Evolutionary conservation across 1,140 invertebrate species (phyloP).

Genomic region (Oppia nitens): DNA sequence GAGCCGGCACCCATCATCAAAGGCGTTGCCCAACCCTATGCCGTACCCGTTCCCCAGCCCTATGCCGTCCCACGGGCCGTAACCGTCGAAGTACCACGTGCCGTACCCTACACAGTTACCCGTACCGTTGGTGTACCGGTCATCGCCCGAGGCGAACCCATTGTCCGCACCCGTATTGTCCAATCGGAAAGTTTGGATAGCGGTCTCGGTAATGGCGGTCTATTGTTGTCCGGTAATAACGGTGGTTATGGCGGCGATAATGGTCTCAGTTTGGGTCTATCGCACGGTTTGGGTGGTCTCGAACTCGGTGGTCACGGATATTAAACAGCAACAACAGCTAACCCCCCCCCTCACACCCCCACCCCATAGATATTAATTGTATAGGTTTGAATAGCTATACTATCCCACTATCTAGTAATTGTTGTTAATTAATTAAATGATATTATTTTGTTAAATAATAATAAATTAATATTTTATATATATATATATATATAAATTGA

Average conservation of each 20-base stretch:
- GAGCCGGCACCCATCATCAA: constrained; percentile 6
- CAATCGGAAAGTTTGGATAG: constrained; percentile 3
- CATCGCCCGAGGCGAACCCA: constrained; percentile 11
- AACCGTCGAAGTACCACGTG: constrained; percentile 4
- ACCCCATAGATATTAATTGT: no score
- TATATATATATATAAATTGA: no score
- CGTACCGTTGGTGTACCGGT: constrained; percentile 8
- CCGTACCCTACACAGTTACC: constrained; percentile 10
- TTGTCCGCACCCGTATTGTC: constrained; percentile 11
- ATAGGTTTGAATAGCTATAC: no score
- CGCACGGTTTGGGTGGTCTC: not conserved
- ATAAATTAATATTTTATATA: no score
- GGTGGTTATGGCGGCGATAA: not conserved
- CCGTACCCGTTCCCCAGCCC: constrained; percentile 6
- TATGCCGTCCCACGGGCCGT: constrained; percentile 12
- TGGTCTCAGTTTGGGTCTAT: not conserved
- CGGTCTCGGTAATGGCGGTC: constrained; percentile 3
- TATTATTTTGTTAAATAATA: no score
- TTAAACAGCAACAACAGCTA: no score
- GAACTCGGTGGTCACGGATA: not conserved
- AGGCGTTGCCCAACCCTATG: constrained; percentile 9
- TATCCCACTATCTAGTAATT: no score
- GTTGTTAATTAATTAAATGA: no score
- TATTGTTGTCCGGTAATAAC: not conserved
- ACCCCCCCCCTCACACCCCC: no score